Evolutionary conservation across 2,888 invertebrate species (phyloP), one percentile per base, ranked within the genome.

Genomic region (Drosophila yooni): DNA sequence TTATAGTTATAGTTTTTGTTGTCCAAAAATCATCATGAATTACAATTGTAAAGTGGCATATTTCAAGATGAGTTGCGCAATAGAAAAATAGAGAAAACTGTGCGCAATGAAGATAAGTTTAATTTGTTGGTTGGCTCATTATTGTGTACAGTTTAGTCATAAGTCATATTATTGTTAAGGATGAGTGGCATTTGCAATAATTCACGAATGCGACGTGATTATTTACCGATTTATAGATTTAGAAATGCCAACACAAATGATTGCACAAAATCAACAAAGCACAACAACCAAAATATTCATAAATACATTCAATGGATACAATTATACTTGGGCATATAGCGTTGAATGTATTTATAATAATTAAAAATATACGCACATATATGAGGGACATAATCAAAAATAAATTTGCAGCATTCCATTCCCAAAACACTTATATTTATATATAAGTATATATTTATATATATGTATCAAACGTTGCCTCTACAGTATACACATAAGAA

Each of bases 201-300:
- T 27, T 18, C 48, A 53, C 51, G 13, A 59, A 57, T 13, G 56
- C 27, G 18, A 71, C 71, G 76, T 76, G 66, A 31, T 57, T 65
- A 34, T 50, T 34, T 15, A 18, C 13, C 15, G 2, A 34, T 48
- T 48, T 31, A 31, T 25, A 57, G 40, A 43, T 48, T 34, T 11
- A 21, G 13, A 8, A 56, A n/a, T 29, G 21, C 2, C 31, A 31
- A 21, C 15, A 15, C 8, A 62, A 40, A 52, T 27, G 10, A 38
- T 57, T 18, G 40, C 33, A 25, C 11, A 31, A 40, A 34, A 15
- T 21, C 46, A 21, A 40, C 27, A 48, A 21, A 36, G 27, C 25
- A 46, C 46, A 40, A 4, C 3, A 27, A 54, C 27, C 2, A 25
- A 29, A 29, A 15, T 13, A 29, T 18, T 6, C 25, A 36, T n/a